A percentile compares a stretch with the other conserved stretches of the same genome.
Conservation (phyloP, 2,113 vertebrate genomes). For the Speoplatyrhinus poulsoni region DNA sequence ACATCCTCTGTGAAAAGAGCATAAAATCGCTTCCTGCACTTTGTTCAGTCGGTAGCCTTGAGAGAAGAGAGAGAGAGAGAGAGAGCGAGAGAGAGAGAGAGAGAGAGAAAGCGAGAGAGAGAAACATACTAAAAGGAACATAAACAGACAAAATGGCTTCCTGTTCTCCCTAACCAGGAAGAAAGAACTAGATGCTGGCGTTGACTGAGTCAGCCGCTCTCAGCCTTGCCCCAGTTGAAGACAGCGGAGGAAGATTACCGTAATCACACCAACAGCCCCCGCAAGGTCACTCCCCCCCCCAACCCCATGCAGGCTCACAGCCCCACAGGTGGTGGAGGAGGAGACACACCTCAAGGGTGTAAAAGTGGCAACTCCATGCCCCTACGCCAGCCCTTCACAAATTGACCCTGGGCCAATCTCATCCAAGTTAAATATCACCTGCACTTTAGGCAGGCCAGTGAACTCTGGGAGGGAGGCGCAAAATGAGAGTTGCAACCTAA, state of each 20-base stretch:
- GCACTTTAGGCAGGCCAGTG: neutral
- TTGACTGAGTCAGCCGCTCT: too few species aligned
- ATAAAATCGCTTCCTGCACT: slow-evolving; percentile 31
- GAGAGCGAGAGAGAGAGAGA: too few species aligned
- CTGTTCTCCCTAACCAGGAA: slow-evolving; percentile 7
- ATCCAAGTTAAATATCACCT: slow-evolving; percentile 31
- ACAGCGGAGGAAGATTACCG: slow-evolving; percentile 45
- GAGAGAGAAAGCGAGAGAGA: too few species aligned
- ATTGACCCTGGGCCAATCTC: slow-evolving; percentile 31
- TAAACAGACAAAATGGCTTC: slow-evolving; percentile 17
- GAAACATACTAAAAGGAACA: slow-evolving; percentile 8
- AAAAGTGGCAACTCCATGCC: neutral
- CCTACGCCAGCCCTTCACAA: neutral
- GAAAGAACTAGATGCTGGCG: neutral
- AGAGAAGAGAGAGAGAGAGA: neutral
- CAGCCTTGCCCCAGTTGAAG: neutral
- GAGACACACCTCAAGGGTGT: neutral
- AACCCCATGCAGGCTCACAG: neutral
- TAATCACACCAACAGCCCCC: slow-evolving; percentile 57
- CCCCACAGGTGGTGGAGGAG: too few species aligned
- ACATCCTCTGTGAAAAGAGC: slow-evolving; percentile 15
- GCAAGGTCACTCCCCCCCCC: slow-evolving; percentile 64
- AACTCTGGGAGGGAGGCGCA: slow-evolving; percentile 10
- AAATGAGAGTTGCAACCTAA: slow-evolving; percentile 18
- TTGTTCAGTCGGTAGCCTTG: neutral